Percentiles rank a stretch among this genome's conserved stretches.
These are phyloP conservation scores for Trilocha varians DNA, from an alignment of 2,888 invertebrate genomes.

Conservation along the genomic window DNA sequence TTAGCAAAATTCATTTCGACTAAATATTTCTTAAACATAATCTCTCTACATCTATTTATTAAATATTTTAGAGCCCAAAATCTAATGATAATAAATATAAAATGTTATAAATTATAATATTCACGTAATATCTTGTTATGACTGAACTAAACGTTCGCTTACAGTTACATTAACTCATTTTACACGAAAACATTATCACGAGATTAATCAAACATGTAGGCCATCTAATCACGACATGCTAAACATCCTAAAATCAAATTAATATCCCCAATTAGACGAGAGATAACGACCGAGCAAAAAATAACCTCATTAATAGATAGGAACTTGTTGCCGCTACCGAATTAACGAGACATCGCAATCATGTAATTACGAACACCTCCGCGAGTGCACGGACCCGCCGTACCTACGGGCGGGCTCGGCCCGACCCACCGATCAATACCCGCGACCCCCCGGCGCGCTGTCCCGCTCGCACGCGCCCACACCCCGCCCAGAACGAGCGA, in stretches of 20 bases:
- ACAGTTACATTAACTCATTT: background rate
- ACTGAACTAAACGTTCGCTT: background rate
- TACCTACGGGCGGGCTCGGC: conserved; percentile 54
- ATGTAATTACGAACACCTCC: conserved; percentile 55
- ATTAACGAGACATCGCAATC: conserved; percentile 59
- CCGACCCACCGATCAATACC: conserved; percentile 48
- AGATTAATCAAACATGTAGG: conserved; percentile 13
- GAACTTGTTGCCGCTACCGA: conserved; percentile 61
- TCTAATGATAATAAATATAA: background rate
- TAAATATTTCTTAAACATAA: too few relatives aligned
- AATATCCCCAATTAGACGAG: conserved; percentile 37
- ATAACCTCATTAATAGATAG: conserved; percentile 55
- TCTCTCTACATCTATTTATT: background rate
- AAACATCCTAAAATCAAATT: conserved; percentile 23
- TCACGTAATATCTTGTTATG: background rate
- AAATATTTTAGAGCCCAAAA: background rate
- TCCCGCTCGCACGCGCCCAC: conserved; percentile 25
- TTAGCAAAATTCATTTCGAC: too few relatives aligned
- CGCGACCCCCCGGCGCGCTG: conserved; percentile 15
- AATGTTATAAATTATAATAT: background rate
- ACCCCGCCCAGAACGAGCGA: conserved; percentile 23
- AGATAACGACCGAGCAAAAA: conserved; percentile 48
- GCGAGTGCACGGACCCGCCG: conserved; percentile 17
- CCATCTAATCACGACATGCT: conserved; percentile 17
- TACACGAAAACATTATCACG: conserved; percentile 9